Base-by-base conservation (phyloP, 1,140 invertebrate genomes). In the Megalopta genalis region DNA sequence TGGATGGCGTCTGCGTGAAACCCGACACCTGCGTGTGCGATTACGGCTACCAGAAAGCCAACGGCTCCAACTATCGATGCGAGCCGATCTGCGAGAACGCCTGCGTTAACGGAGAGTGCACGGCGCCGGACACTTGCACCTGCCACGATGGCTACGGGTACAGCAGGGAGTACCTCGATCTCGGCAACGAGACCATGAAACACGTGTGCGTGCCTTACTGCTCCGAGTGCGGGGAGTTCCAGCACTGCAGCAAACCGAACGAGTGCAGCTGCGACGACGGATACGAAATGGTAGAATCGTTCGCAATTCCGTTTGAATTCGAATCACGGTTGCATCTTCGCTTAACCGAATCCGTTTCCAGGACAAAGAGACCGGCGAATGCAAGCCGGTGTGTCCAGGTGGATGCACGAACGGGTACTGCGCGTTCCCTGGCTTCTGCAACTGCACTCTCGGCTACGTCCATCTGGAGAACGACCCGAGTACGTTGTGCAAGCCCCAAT, bases 241-340 rank as follows among this genome's bases (percentile, higher is more conserved):
- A 88, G 0, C 59, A 64, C 18, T 93, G 92, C 71, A 68, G 64
- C 12, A 72, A 76, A 0, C 85, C 90, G 9, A 83, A 90, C n/a
- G 46, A 12, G 5, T 93, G 92, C 68, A 57, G 59, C 0, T 93
- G 91, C 39, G 60, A 89, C 23, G 10, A 68, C 0, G 90, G 89
- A 27, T 90, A 87, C 66, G n/a, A 62, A 0, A 9, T 3, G 49
- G 21, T 46, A 46, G n/a, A n/a, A 46, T 46, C 14, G 10, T 10
- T 32, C 32, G 32, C 32, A 4, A 2, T 32, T 32, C 4, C 32
- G 32, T 32, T n/a, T 32, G 32, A 32, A 32, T 32, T 32, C 32
- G 32, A 32, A 32, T 32, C 32, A 32, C 32, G n/a, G 32, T 32
- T 4, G 32, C 32, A 4, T 32, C 32, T 32, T 32, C 4, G 32